A percentile compares a stretch with the other conserved stretches of the same genome.
phyloP scores from a whole-genome alignment of 2,797 vertebrate genomes.

The Perodicticus potto region DNA sequence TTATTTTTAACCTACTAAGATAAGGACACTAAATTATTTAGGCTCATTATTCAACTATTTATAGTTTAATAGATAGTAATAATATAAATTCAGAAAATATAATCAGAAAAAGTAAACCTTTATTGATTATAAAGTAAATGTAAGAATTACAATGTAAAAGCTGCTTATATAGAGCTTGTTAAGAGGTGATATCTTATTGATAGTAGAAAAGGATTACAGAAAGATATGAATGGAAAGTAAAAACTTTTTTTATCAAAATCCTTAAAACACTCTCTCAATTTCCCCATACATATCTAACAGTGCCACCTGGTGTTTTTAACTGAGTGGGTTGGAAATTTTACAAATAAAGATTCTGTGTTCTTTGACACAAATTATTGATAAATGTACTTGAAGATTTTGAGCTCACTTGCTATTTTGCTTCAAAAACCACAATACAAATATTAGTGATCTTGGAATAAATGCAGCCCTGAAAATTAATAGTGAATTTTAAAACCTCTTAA shows the following conservation, averaged over 20 bases:
- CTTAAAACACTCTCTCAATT: background rate
- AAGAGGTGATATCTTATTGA: background rate
- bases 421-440: background rate
- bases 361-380: background rate
- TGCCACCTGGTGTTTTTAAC: background rate
- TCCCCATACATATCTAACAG: background rate
- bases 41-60: background rate
- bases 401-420: background rate
- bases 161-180: background rate
- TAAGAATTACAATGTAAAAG: background rate
- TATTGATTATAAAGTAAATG: background rate
- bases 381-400: background rate
- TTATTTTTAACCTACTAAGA: background rate
- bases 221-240: background rate
- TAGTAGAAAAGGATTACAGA: background rate
- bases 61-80: background rate
- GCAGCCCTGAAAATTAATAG: background rate
- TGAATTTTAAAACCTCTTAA: background rate
- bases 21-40: background rate
- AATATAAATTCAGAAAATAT: constrained; percentile 9
- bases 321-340: background rate
- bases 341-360: background rate
- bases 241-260: background rate
- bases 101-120: background rate
- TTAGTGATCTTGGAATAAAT: background rate